Percentiles rank a stretch among this genome's conserved stretches.
Conservation (phyloP, 2,888 invertebrate genomes). For the Epirrita christyi region DNA sequence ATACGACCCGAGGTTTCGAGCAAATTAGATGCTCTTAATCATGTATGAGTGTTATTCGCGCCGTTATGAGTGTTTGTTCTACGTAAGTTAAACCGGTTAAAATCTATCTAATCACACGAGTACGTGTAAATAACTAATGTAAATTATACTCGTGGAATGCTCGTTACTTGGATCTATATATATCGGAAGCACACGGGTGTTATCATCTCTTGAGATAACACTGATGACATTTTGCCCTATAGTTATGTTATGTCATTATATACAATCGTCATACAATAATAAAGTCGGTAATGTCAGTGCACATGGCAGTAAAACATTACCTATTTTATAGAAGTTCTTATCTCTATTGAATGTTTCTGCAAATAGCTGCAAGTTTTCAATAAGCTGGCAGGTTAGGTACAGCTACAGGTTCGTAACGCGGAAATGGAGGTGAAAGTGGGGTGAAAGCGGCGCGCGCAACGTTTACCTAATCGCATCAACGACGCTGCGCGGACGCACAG, state of each 20-base stretch:
- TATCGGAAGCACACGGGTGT: conserved; percentile 35
- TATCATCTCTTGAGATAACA: conserved; percentile 47
- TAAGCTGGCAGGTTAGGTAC: conserved; percentile 21
- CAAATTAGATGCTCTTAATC: too few relatives aligned
- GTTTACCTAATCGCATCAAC: conserved; percentile 75
- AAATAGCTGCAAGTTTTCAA: background rate
- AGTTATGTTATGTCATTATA: conserved; percentile 38
- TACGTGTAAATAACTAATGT: too few relatives aligned
- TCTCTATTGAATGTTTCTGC: background rate
- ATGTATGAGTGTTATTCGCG: too few relatives aligned
- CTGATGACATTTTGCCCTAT: conserved; percentile 41
- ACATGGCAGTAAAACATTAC: conserved; percentile 43
- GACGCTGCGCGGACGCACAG: conserved; percentile 49
- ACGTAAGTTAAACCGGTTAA: too few relatives aligned
- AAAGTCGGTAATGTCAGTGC: background rate
- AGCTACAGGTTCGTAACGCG: conserved; percentile 59
- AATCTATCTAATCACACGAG: too few relatives aligned
- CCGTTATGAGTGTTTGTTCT: too few relatives aligned
- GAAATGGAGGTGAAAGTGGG: conserved; percentile 80
- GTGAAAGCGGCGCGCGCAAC: conserved; percentile 79
- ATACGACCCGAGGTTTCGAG: too few relatives aligned
- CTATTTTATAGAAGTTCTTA: conserved; percentile 1
- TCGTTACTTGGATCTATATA: conserved; percentile 7
- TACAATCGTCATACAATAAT: conserved; percentile 18
- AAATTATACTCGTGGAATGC: background rate